Base-by-base conservation (phyloP, 2,113 vertebrate genomes). In the Fulica atra region DNA sequence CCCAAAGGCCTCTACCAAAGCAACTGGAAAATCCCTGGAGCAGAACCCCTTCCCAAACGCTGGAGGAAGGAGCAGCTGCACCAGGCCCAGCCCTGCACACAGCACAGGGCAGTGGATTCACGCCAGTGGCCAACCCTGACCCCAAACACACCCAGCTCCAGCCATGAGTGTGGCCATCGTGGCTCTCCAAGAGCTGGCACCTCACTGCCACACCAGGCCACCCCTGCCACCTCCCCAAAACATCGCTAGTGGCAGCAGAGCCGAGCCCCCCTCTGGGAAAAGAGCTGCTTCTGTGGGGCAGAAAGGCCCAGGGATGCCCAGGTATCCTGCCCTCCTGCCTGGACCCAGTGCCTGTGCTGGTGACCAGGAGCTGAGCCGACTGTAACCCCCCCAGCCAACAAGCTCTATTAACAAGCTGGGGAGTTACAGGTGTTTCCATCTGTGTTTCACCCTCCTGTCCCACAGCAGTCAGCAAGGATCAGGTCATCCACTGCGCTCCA, bases 151-250 rank as follows among this genome's bases (percentile, higher is more conserved):
- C 9, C 48, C 59, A 26, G 81, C 74, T 78, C 79, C 6, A 2
- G 25, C 6, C 21, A 57, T 68, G 64, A 61, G 63, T 68, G 33
- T 73, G 57, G 3, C 38, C 72, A 7, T 28, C 1, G 7, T 9
- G 38, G 85, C 85, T 56, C 72, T 36, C 50, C 16, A 17, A 46
- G 76, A 38, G 48, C 38, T 1, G 14, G 23, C 36, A 29, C 61
- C 60, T 42, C 13, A 0, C 31, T 26, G 16, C 48, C 31, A 11
- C 0, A 8, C 3, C 17, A 18, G 44, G 44, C 44, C 44, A 46
- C 44, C 44, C 44, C 3, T 7, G 21, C 69, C 64, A 68, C 66
- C 35, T 65, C 38, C 57, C 57, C 7, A 2, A 24, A 42, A 28
- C 16, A 4, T 6, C 6, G 24, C 71, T n/a, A 5, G 10, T 1